Evolutionary conservation across 2,888 invertebrate species (phyloP).

Genomic region (Ommatoiulus sabulosus): DNA sequence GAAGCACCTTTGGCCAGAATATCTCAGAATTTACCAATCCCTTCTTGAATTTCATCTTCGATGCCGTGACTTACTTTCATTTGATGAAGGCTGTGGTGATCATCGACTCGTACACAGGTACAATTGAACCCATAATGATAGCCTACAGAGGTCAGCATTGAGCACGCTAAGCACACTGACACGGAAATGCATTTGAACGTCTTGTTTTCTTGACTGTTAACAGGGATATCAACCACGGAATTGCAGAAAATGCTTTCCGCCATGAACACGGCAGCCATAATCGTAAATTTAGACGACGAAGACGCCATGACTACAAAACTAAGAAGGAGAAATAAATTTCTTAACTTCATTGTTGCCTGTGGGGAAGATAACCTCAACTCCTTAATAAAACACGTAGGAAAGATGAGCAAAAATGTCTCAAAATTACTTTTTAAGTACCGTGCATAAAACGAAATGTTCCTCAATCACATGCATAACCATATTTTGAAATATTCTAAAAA

Average conservation of each 20-base stretch:
- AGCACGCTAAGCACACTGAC: neutral
- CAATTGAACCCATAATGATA: neutral
- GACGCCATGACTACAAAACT: neutral
- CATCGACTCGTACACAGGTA: constrained; percentile 5
- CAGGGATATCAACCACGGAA: neutral
- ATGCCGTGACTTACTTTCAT: neutral
- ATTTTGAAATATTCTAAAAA: too few relatives aligned
- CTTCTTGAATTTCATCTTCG: neutral
- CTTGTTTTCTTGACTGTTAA: constrained; percentile 24
- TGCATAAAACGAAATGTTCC: neutral
- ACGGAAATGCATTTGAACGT: neutral
- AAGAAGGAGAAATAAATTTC: neutral
- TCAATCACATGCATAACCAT: too few relatives aligned
- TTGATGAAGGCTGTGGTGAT: neutral
- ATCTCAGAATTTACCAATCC: neutral
- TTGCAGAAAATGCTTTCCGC: neutral
- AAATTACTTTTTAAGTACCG: neutral
- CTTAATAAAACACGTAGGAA: neutral
- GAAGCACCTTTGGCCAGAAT: neutral
- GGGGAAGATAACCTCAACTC: neutral
- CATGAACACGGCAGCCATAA: neutral
- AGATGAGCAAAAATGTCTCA: neutral
- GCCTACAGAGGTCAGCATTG: neutral
- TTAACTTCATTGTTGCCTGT: neutral
- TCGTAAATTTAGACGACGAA: neutral